Evolutionary conservation across 2,113 vertebrate genomes (phyloP).

Genomic region (Syrmaticus mikado): DNA sequence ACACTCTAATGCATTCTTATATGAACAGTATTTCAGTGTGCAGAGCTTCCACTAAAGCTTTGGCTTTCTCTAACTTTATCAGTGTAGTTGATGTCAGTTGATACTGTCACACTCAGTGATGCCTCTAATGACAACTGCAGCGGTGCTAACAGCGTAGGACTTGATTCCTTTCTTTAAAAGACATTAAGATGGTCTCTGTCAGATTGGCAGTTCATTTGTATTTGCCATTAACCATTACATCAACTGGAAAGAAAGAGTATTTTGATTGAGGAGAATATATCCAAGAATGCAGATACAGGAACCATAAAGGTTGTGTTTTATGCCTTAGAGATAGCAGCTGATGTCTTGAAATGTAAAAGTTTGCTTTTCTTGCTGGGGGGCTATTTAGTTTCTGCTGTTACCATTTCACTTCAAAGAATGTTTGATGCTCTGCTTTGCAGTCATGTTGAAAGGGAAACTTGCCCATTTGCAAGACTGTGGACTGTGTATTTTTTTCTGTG

Average conservation of each 20-base stretch:
- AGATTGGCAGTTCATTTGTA: not conserved
- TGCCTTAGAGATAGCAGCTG: not conserved
- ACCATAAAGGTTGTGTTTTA: not conserved
- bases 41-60: not conserved
- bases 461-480: not conserved
- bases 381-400: not conserved
- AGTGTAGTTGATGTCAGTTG: not conserved
- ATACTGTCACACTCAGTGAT: not conserved
- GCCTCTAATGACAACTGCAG: not conserved
- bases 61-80: not conserved
- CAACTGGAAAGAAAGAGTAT: not conserved
- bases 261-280: not conserved
- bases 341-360: not conserved
- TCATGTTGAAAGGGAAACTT: not conserved
- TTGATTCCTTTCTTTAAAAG: not conserved
- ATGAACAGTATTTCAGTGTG: not conserved
- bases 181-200: not conserved
- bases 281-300: not conserved
- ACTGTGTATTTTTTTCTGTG: not conserved
- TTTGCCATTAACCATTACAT: not conserved
- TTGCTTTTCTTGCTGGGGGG: not conserved
- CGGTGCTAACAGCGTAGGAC: not conserved
- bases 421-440: not conserved
- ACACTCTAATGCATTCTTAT: not conserved
- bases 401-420: constrained; percentile 28